Base-by-base conservation (phyloP, 1,140 invertebrate genomes). In the Bombus waltoni region DNA sequence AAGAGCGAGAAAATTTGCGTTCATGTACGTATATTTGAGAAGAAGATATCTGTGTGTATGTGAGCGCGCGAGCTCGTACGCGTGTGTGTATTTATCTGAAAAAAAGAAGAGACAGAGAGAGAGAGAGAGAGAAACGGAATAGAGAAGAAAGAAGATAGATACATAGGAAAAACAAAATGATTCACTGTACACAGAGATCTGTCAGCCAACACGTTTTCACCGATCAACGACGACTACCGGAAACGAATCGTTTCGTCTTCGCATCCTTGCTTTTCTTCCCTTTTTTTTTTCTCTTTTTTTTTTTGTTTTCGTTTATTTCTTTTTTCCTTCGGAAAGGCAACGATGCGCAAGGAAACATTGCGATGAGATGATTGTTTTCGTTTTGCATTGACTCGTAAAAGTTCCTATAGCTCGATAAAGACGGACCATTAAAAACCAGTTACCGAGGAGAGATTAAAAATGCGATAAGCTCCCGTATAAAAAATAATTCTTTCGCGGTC, bases 151-250 rank as follows among this genome's bases (percentile, higher is more conserved):
- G 86, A 89, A 53, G 47, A 53, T 22, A 53, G 88, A 86, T 89
- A 88, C 90, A 89, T 91, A 89, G 89, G 84, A 89, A 92, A 92
- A 93, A 89, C 91, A 93, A 89, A 92, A 94, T 86, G 88, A 93
- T 93, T 89, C 89, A 92, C 93, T 94, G 93, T 94, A 94, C 93
- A 94, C 93, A 93, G 94, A 94, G 94, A 94, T 94, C 94, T 93
- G 92, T 93, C 86, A 90, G 92, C 92, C 94, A 91, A 93, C 91
- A 88, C 92, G 91, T 91, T 92, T 90, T 82, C 88, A 91, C 83
- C 88, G 88, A 90, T 89, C 79, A 70, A 84, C 65, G 81, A 88
- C 68, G 74, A 86, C 70, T 76, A 65, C 40, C 47, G 68, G 71
- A 81, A 81, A 81, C 76, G 47, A 71, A 84, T 77, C 65, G 72